Base-by-base conservation (phyloP, 2,888 invertebrate species). In the Agonopterix alstromeriana region DNA sequence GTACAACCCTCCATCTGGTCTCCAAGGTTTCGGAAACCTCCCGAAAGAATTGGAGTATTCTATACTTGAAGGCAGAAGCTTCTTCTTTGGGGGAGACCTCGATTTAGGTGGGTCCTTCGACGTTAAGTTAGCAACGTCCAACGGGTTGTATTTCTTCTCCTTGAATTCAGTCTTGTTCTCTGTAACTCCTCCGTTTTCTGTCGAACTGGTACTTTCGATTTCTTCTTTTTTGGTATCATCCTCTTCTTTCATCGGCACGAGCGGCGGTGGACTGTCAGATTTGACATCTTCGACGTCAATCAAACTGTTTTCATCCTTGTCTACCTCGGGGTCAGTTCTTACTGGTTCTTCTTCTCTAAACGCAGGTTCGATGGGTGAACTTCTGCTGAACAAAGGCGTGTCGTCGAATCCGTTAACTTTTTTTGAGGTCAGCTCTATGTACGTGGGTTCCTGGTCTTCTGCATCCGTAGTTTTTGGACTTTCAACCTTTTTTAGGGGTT, bases 111-210 rank as follows among this genome's bases (percentile, higher is more conserved):
- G 91, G 65, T 91, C 91, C 68, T 90, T 90, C 8, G 91, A 90
- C 35, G 91, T 91, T 57, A 91, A 78, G 77, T 92, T 92, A 51
- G 90, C 91, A 9, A 92, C 91, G 65, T 92, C 92, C 49, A 92
- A 70, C n/a, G 92, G 92, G 69, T 92, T 91, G 59, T 88, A 91
- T 57, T 88, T 91, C 72, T 79, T 90, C 68, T 76, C 77, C 69
- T 55, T 62, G 8, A 11, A 3, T 55, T 82, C 85, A 72, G 73
- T 77, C 73, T 83, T 82, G 36, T 65, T 78, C 53, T 77, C 72
- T 58, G 63, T 75, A 54, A 52, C 60, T 61, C 62, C 69, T 48
- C 53, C 58, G 43, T 61, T 77, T 66, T 83, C 86, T 73, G 71
- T 46, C 35, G 60, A 52, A 65, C 64, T 81, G 40, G 73, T 77